Conservation (phyloP, 2,888 invertebrate genomes). For the Silvanus unidentatus region DNA sequence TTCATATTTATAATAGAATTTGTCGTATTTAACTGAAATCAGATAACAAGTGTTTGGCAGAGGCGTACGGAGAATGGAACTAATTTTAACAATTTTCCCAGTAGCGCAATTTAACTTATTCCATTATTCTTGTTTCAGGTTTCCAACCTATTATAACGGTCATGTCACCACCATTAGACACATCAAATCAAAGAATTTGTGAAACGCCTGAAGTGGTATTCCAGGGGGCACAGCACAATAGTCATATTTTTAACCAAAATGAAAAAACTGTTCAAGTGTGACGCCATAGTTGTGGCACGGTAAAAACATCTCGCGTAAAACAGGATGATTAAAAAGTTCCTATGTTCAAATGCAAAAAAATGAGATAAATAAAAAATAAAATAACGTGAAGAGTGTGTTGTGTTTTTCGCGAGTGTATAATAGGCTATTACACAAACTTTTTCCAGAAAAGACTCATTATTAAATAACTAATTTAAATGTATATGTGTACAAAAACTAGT, state of each 20-base stretch:
- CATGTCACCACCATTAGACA: slow-evolving; percentile 45
- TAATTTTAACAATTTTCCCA: too few species aligned
- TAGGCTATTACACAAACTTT: slow-evolving; percentile 2
- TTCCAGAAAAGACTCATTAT: slow-evolving; percentile 3
- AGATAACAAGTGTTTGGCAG: too few species aligned
- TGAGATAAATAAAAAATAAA: not conserved
- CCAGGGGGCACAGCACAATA: slow-evolving; percentile 32
- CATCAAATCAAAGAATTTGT: slow-evolving; percentile 18
- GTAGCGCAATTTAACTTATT: too few species aligned
- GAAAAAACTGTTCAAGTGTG: slow-evolving; percentile 55
- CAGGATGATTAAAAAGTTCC: slow-evolving; percentile 44
- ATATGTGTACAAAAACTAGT: slow-evolving; percentile 38
- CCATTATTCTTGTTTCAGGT: slow-evolving; percentile 38
- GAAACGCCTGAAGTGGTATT: slow-evolving; percentile 39
- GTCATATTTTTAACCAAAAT: slow-evolving; percentile 31
- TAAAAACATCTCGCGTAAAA: slow-evolving; percentile 52
- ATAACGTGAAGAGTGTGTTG: slow-evolving; percentile 2
- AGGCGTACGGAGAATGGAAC: too few species aligned
- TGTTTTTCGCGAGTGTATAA: slow-evolving; percentile 16
- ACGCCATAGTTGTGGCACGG: slow-evolving; percentile 58
- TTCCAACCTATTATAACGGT: slow-evolving; percentile 57
- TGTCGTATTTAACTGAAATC: too few species aligned
- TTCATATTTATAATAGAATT: not conserved
- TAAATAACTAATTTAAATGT: slow-evolving; percentile 21
- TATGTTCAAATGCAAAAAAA: slow-evolving; percentile 33